phyloP scores from a whole-genome alignment of 2,113 vertebrate species.

The Dinomys branickii region DNA sequence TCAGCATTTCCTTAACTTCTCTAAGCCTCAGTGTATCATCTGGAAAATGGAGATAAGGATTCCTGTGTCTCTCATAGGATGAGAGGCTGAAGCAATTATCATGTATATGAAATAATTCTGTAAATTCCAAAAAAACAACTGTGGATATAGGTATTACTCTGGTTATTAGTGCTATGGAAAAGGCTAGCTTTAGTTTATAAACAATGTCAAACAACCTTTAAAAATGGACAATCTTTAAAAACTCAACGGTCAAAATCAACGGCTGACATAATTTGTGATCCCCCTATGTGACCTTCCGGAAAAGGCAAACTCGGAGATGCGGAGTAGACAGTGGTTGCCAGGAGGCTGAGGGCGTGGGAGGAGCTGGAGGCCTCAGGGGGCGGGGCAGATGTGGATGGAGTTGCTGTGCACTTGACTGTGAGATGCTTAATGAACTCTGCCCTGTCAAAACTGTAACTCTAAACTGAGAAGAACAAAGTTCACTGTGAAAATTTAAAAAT shows the following conservation, averaged over 20 bases:
- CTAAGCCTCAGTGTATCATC: neutral
- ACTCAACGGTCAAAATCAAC: slow-evolving; percentile 10
- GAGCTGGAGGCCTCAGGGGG: accelerated
- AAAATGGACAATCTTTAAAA: neutral
- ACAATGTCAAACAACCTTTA: neutral
- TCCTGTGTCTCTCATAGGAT: neutral
- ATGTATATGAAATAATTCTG: neutral
- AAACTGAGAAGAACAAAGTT: neutral
- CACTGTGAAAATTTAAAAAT: neutral
- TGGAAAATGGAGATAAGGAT: slow-evolving; percentile 1
- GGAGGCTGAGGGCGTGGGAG: neutral
- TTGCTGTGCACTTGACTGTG: neutral
- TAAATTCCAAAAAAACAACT: slow-evolving; percentile 28
- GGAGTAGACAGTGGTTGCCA: neutral
- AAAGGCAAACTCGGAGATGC: neutral
- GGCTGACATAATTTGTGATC: neutral
- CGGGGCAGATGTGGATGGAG: neutral
- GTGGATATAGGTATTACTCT: neutral
- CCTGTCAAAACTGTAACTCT: neutral
- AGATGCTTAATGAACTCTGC: neutral
- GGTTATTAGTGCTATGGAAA: neutral
- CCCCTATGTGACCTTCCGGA: neutral
- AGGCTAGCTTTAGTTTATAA: neutral
- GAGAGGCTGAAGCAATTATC: neutral
- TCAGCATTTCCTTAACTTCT: neutral